Conservation (phyloP, 2,888 invertebrate species). For the Drosophila cognata region DNA sequence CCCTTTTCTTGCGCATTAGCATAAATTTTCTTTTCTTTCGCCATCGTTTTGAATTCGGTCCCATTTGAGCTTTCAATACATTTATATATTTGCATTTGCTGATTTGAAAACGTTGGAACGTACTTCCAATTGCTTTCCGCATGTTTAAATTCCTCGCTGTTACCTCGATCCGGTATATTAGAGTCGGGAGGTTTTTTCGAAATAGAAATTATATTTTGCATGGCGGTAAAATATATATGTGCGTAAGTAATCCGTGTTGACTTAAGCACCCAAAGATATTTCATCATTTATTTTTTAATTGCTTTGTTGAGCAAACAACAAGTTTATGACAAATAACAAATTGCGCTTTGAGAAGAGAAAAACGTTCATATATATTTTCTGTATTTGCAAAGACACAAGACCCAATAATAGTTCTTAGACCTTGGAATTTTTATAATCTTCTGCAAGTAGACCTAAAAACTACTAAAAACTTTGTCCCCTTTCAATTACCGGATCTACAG, state of each 20-base stretch:
- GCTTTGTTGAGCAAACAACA: conserved; percentile 17
- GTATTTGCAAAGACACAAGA: not conserved
- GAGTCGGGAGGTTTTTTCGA: not conserved
- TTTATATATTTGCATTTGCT: conserved; percentile 75
- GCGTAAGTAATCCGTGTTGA: conserved; percentile 48
- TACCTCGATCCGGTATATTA: conserved; percentile 37
- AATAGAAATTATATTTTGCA: conserved; percentile 59
- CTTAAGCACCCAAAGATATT: conserved; percentile 32
- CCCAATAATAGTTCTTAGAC: not conserved
- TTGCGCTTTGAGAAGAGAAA: not conserved
- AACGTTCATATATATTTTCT: not conserved
- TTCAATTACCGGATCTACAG: not conserved
- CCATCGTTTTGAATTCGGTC: conserved; percentile 35
- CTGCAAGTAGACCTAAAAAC: not conserved
- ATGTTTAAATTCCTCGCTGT: conserved; percentile 55
- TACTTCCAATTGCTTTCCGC: conserved; percentile 69
- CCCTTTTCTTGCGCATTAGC: conserved; percentile 43
- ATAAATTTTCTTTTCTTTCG: conserved; percentile 47
- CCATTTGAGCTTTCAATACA: conserved; percentile 71
- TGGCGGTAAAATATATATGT: conserved; percentile 63
- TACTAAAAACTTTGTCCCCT: not conserved
- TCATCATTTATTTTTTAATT: conserved; percentile 4
- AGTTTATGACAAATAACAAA: not conserved
- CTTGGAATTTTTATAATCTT: not conserved
- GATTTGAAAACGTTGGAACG: conserved; percentile 69